Base-by-base conservation (phyloP, 2,888 invertebrate genomes). In the Leptinotarsa peninsularis region DNA sequence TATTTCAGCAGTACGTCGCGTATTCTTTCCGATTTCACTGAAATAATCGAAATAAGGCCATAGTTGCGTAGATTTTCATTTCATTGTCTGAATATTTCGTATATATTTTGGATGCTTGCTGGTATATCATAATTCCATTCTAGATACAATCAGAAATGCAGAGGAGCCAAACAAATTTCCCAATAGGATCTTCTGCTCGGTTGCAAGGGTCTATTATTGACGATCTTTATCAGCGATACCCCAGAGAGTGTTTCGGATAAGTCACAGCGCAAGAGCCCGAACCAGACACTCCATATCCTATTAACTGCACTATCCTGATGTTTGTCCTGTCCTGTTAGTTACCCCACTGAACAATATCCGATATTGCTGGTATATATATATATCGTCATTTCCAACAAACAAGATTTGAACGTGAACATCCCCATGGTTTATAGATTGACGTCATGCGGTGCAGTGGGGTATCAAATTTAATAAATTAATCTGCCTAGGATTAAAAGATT, bases 241-340 rank as follows among this genome's bases (percentile, higher is more conserved):
- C 83, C 66, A 73, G 84, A 81, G 84, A 81, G 79, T 79, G 77
- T 82, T 84, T 82, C 81, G 82, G 80, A 82, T 83, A 85, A 84
- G 83, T 84, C 84, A 84, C 82, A 83, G 79, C 63, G n/a, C 43
- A 17, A 63, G 63, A 63, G 63, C 27, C 27, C 63, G n/a, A 33
- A 71, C 80, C 77, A 78, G 79, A 83, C 84, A 83, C 81, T 83
- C 76, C 69, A 82, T 83, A 85, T 84, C 84, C 83, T 82, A 84
- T 84, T 85, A 85, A 82, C 76, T 78, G 69, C 73, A 72, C 72
- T 74, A 74, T 78, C 70, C 69, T 50, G 73, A 76, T 78, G 74
- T 71, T 74, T 74, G 49, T 67, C 69, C 63, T 66, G 66, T 71
- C 58, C 70, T 14, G 71, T 74, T 56, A 56, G 56, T n/a, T 49